These are phyloP conservation scores for Homarus gammarus DNA, from an alignment of 2,888 invertebrate species.

Conservation along the genomic window DNA sequence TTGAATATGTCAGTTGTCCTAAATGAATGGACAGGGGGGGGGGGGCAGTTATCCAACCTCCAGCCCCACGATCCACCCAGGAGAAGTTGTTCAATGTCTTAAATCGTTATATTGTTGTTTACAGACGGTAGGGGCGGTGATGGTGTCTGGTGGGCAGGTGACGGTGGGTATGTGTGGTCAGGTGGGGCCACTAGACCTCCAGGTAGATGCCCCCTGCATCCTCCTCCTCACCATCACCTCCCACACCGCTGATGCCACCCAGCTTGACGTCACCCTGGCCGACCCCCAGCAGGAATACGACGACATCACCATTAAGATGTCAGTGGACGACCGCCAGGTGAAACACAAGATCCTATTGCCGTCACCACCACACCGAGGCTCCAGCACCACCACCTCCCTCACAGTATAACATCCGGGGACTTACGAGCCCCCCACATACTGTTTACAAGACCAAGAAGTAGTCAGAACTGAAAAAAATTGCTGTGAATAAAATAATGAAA, in stretches of 20 bases:
- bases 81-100: no score
- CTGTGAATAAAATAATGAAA: no score
- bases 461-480: no score
- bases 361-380: neutral
- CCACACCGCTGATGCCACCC: neutral
- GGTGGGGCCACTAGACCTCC: neutral
- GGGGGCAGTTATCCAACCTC: neutral
- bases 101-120: no score
- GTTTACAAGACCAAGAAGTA: no score
- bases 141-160: neutral
- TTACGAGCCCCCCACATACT: no score
- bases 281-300: conserved; percentile 44
- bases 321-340: conserved; percentile 4
- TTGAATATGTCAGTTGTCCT: no score
- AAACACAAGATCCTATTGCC: conserved; percentile 20
- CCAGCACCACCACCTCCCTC: neutral
- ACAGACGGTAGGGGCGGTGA: conserved; percentile 34
- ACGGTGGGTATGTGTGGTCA: neutral
- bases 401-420: neutral
- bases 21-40: no score
- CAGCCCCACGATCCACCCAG: no score
- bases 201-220: conserved; percentile 35
- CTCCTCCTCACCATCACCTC: conserved; percentile 17
- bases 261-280: neutral
- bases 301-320: neutral